Conservation (phyloP, 2,888 invertebrate genomes). For the Cheilosia variabilis region DNA sequence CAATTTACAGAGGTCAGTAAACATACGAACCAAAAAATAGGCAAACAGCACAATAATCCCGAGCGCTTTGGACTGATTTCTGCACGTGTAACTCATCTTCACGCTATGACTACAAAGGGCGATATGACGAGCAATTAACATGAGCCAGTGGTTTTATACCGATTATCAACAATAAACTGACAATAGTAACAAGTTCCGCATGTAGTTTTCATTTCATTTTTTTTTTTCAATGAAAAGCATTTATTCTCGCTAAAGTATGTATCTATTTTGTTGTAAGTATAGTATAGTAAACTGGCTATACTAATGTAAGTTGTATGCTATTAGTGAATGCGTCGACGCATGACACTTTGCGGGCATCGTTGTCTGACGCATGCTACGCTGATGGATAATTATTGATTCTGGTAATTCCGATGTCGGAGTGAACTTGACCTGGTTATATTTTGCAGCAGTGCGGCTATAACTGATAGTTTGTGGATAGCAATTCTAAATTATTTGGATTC, state of each 20-base stretch:
- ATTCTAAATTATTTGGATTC: too few relatives aligned
- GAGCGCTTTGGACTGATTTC: background rate
- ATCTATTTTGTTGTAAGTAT: conserved; percentile 1
- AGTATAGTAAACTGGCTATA: background rate
- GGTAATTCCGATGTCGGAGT: background rate
- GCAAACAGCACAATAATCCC: conserved; percentile 29
- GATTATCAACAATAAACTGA: conserved; percentile 9
- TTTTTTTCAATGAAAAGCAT: conserved; percentile 10
- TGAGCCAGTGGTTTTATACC: conserved; percentile 45
- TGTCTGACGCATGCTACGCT: background rate
- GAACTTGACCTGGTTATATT: conserved; percentile 18
- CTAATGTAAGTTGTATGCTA: conserved; percentile 23
- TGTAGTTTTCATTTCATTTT: background rate
- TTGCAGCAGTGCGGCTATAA: too few relatives aligned
- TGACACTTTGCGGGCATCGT: conserved; percentile 26
- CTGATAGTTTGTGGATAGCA: too few relatives aligned
- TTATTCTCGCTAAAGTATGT: background rate
- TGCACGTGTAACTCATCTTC: conserved; percentile 15
- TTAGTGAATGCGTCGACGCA: conserved; percentile 53
- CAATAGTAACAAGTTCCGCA: conserved; percentile 48
- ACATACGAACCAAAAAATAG: conserved; percentile 34
- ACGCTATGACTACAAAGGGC: background rate
- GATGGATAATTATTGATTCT: conserved; percentile 3
- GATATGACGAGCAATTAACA: conserved; percentile 22
- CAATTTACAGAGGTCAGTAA: too few relatives aligned